Base-by-base conservation (phyloP, 2,113 vertebrate species). In the Chrysemys picta region DNA sequence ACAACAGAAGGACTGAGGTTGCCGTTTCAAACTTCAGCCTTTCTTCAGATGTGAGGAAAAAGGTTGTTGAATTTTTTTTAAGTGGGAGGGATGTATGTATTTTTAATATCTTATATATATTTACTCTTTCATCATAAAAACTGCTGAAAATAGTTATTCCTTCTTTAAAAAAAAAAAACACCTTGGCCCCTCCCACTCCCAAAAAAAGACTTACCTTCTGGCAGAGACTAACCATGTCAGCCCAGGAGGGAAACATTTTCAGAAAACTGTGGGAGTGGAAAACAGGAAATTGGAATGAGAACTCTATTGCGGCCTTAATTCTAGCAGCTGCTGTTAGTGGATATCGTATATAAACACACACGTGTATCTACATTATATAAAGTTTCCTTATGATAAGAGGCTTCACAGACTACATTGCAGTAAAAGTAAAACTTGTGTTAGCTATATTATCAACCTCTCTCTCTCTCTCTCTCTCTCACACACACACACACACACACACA, bases 161-260 rank as follows among this genome's bases (percentile, higher is more conserved):
- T 54, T 52, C 10, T 53, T 93, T 27, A 75, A 65, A 42, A 24
- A 10, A 8, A 10, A 27, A 57, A 27, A 57, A 10, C 5, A 6
- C 12, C 57, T 31, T 62, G 27, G 12, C 11, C 4, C 24, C 27
- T 29, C 10, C 31, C 16, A 7, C 8, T 17, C 2, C 29, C 7
- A 2, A 35, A 65, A 35, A 35, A 57, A 86, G 2, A 4, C 52
- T 53, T 76, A 45, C 22, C 78, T 91, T 84, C 45, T 75, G 31
- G 35, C 42, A 29, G 75, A 78, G 42, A 47, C 80, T 22, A 2
- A 81, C 1, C 21, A 35, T 38, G 52, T 35, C n/a, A 82, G 38
- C 14, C 27, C 83, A 11, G 1, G 54, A 19, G 79, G 69, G 1
- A 81, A 0, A 9, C 3, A 0, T 57, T 47, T 93, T 82, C 62